Percentiles rank a stretch among this genome's conserved stretches.
Conservation (phyloP, 2,113 vertebrate genomes). For the Thunnus maccoyii region DNA sequence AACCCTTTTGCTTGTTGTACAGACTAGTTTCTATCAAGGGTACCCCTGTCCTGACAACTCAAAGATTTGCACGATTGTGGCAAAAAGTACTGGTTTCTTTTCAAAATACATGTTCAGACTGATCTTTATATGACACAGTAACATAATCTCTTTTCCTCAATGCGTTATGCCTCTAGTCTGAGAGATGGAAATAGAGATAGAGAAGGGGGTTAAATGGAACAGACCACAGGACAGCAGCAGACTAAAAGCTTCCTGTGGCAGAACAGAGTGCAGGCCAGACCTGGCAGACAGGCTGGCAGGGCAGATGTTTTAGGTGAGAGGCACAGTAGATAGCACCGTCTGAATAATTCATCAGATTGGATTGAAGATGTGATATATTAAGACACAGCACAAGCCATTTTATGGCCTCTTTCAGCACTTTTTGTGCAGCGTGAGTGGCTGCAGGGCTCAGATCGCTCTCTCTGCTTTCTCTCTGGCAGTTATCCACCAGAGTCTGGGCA, state of each 20-base stretch:
- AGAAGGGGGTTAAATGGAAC: slow-evolving; percentile 70
- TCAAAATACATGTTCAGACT: slow-evolving; percentile 24
- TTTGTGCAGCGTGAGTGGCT: slow-evolving; percentile 62
- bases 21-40: neutral
- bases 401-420: slow-evolving; percentile 70
- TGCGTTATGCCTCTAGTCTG: slow-evolving; percentile 35
- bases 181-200: slow-evolving; percentile 64
- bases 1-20: neutral
- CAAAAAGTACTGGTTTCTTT: slow-evolving; percentile 27
- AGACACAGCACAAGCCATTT: slow-evolving; percentile 69
- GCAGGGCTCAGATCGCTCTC: slow-evolving; percentile 59
- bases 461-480: slow-evolving; percentile 70
- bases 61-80: slow-evolving; percentile 23
- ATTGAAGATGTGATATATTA: slow-evolving; percentile 82
- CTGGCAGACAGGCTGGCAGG: slow-evolving; percentile 71
- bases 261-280: slow-evolving; percentile 47
- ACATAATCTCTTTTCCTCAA: slow-evolving; percentile 53
- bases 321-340: slow-evolving; percentile 68
- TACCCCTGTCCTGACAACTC: neutral
- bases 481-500: slow-evolving; percentile 64
- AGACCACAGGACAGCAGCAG: slow-evolving; percentile 57
- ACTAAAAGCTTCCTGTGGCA: slow-evolving; percentile 81
- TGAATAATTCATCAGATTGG: slow-evolving; percentile 82
- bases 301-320: slow-evolving; percentile 79
- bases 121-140: slow-evolving; percentile 51